Evolutionary conservation across 2,888 invertebrate species (phyloP).

Genomic region (Imbricaverruca yamaguchii): DNA sequence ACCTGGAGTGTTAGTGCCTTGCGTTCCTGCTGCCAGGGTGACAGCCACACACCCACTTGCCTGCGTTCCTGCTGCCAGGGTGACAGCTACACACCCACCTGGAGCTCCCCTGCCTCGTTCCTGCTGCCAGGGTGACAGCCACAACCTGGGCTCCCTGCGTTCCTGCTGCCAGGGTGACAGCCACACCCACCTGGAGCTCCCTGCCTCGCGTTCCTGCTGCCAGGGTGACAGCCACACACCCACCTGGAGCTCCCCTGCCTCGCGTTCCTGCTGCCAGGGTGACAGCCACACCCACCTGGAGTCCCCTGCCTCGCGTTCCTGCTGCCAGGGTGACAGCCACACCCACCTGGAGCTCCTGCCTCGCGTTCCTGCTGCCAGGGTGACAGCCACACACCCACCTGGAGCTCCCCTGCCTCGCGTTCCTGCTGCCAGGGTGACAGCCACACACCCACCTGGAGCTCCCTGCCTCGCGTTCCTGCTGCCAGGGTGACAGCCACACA

Average conservation of each 20-base stretch:
- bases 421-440: too few relatives aligned
- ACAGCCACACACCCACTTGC: conserved; percentile 37
- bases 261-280: too few relatives aligned
- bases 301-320: too few relatives aligned
- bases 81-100: conserved; percentile 36
- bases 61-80: too few relatives aligned
- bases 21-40: too few relatives aligned
- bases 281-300: conserved; percentile 37
- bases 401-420: conserved; percentile 21
- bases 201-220: too few relatives aligned
- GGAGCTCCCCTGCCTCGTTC: conserved; percentile 21
- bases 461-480: too few relatives aligned
- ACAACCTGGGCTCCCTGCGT: conserved; percentile 35
- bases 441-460: conserved; percentile 37
- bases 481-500: not conserved
- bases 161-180: too few relatives aligned
- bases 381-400: conserved; percentile 37
- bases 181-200: conserved; percentile 37
- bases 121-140: too few relatives aligned
- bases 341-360: conserved; percentile 37
- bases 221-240: conserved; percentile 29
- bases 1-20: conserved; percentile 36
- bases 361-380: too few relatives aligned
- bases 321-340: not conserved
- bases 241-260: conserved; percentile 35